Base-by-base conservation (phyloP, 2,113 vertebrate species). In the Xiphias gladius region DNA sequence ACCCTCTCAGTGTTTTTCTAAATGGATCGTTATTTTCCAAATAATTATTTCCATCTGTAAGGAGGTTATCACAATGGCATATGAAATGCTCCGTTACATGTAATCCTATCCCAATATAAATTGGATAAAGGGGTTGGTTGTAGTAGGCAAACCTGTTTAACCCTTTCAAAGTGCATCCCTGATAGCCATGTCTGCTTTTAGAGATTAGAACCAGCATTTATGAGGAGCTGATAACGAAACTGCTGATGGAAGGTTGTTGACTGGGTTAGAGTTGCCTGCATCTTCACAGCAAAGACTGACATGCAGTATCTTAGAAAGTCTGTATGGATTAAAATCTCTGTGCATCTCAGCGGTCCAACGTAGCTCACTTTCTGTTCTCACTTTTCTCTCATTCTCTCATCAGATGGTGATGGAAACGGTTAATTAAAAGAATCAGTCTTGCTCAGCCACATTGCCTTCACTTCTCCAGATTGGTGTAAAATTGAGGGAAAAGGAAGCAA, bases 151-250 rank as follows among this genome's bases (percentile, higher is more conserved):
- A 43, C 37, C 46, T 37, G 3, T 54, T 32, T 19, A 55, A 55
- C 20, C 28, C 26, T 76, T 70, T 52, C 41, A 54, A 52, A 10
- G 41, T 67, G 67, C 37, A n/a, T 57, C 65, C 61, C 63, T 11
- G 28, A 43, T 37, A 26, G 84, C 82, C 58, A 5, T 30, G 30
- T 82, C 74, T 86, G 87, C 87, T 88, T 91, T 86, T 67, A 86
- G 71, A 83, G 70, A 84, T 76, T 2, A 83, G 57, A 91, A 91
- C 85, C 88, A 93, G 87, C 85, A 87, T 76, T 79, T 81, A 75
- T 76, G 35, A 73, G 32, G 67, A 59, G 66, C 80, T 39, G 50
- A 24, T 58, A 19, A 84, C 76, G 26, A 58, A 86, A 79, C 76
- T 66, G 61, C 46, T 66, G 24, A 63, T 17, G 46, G 66, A 30